Percentiles rank a stretch among this genome's conserved stretches.
Conservation (phyloP, 2,797 vertebrate genomes). For the Morelia viridis region DNA sequence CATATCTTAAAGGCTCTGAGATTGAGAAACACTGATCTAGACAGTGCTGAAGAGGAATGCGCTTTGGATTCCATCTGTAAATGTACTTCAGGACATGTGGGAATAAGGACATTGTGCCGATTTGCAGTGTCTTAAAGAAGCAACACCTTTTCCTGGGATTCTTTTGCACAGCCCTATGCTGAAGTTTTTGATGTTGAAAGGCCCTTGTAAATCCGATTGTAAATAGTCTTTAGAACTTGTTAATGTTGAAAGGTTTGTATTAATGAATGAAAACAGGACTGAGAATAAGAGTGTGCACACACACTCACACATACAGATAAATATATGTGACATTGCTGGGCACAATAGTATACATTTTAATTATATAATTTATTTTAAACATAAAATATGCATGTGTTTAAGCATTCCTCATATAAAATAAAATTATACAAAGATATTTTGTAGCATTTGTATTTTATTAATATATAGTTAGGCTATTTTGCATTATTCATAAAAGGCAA, state of each 20-base stretch:
- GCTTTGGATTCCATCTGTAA: background rate
- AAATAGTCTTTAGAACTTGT: background rate
- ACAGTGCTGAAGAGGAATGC: background rate
- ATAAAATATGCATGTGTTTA: slow-evolving; percentile 13
- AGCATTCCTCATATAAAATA: background rate
- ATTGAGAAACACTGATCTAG: background rate
- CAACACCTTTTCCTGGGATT: background rate
- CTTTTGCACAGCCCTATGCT: background rate
- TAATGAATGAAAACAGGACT: background rate
- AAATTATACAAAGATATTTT: slow-evolving; percentile 26
- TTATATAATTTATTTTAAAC: slow-evolving; percentile 17
- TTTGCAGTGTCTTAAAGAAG: background rate
- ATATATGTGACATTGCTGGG: slow-evolving; percentile 1
- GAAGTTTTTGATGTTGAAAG: slow-evolving; percentile 25
- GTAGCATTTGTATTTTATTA: slow-evolving; percentile 45
- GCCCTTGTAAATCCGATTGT: slow-evolving; percentile 22
- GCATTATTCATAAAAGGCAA: slow-evolving; percentile 49
- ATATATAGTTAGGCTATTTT: slow-evolving; percentile 49
- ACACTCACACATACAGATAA: background rate
- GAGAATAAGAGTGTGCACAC: background rate
- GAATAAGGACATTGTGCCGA: background rate
- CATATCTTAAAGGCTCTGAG: background rate
- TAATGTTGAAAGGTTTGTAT: background rate
- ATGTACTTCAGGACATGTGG: background rate
- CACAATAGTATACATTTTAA: slow-evolving; percentile 13